Base-by-base conservation (phyloP, 2,888 invertebrate genomes). In the Carabus problematicus region DNA sequence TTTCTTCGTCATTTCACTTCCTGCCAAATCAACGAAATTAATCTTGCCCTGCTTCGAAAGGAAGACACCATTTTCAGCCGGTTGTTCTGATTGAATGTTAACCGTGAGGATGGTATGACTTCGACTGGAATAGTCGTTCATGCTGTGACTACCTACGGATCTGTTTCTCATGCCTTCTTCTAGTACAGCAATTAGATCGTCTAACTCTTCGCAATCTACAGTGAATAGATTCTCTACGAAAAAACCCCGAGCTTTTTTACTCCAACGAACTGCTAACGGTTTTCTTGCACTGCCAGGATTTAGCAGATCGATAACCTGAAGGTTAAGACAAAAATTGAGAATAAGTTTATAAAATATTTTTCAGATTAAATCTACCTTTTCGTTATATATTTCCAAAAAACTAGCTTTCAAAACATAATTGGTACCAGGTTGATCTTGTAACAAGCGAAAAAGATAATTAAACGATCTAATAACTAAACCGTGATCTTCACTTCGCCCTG, bases 191-290 rank as follows among this genome's bases (percentile, higher is more conserved):
- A 95, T 87, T 68, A 97, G 84, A 80, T 97, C 97, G 75, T 97
- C 97, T 56, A 96, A 82, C 77, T 95, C 92, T 79, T 95, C 95
- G 79, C 97, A 97, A 79, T 97, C 95, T 0, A 97, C 95, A 0
- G 93, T 94, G 80, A 97, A 97, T n/a, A 94, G 86, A 81, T 97
- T 97, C 81, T 97, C 97, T 4, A 97, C 97, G 80, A 96, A 97
- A 82, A 97, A 97, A 2, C 96, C 93, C 11, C 94, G 85, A 58
- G 91, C 91, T 79, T 96, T 96, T 80, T 97, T 96, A 52, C 94
- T 94, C 97, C 97, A 97, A 59, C 97, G 86, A 9, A 97, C 95
- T 66, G 93, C 91, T 54, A 97, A 84, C 0, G 95, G 92, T 79
- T 93, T 91, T 60, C 93, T 86, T 0, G 90, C 88, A 49, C 87